Evolutionary conservation across 2,888 invertebrate genomes (phyloP).

Genomic region (Lithophane semibrunnea): DNA sequence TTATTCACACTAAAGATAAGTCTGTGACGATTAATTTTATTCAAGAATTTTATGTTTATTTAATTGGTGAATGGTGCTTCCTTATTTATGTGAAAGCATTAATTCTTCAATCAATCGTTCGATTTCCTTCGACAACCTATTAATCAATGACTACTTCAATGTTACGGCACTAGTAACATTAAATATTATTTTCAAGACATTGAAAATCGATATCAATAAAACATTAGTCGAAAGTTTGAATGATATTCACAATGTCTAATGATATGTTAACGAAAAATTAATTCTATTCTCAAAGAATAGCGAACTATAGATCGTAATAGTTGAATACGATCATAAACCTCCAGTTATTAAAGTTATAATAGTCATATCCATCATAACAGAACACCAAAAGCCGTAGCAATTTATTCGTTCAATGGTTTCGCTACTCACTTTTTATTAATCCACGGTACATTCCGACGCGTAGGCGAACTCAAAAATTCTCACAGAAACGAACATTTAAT

Average conservation of each 20-base stretch:
- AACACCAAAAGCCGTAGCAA: conserved; percentile 56
- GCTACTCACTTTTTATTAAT: conserved; percentile 67
- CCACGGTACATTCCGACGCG: conserved; percentile 81
- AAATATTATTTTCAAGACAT: conserved; percentile 35
- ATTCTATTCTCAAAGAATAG: conserved; percentile 32
- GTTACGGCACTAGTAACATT: conserved; percentile 38
- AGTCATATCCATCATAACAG: conserved; percentile 49
- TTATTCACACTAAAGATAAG: conserved; percentile 45
- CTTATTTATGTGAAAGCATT: conserved; percentile 42
- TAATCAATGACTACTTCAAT: conserved; percentile 46
- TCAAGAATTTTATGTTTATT: conserved; percentile 39
- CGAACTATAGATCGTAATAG: conserved; percentile 25
- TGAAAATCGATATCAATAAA: conserved; percentile 46
- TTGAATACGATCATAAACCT: conserved; percentile 40
- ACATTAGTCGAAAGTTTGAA: conserved; percentile 41
- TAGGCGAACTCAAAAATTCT: conserved; percentile 84
- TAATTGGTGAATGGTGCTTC: conserved; percentile 46
- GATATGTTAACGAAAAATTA: conserved; percentile 51
- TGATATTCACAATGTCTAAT: conserved; percentile 43
- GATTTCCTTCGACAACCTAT: conserved; percentile 39
- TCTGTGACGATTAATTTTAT: conserved; percentile 41
- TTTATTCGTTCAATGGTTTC: conserved; percentile 66
- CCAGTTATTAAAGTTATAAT: conserved; percentile 55
- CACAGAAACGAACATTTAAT: conserved; percentile 89
- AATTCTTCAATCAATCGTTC: conserved; percentile 34